A percentile compares a stretch with the other conserved stretches of the same genome.
These are phyloP conservation scores for Zosterops pallidus DNA, from an alignment of 2,113 vertebrate species.

Conservation along the genomic window DNA sequence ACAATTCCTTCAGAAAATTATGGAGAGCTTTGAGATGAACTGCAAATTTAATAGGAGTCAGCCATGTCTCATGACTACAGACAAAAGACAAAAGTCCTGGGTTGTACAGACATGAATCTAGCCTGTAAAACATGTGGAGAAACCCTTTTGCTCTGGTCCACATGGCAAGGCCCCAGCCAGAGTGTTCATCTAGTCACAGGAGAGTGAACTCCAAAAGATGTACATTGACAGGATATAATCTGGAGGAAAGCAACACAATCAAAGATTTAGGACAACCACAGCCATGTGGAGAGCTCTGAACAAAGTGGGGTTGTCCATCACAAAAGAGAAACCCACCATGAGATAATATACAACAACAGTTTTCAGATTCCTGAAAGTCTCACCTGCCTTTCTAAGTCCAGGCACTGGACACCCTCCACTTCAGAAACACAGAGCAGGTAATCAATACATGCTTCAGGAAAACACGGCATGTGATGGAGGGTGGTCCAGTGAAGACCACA, in stretches of 20 bases:
- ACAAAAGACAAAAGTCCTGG: neutral
- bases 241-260: neutral
- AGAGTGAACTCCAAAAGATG: neutral
- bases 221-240: neutral
- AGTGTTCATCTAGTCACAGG: neutral
- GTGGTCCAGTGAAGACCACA: neutral
- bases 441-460: rapidly evolving
- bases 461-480: neutral
- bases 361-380: neutral
- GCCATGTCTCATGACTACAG: neutral
- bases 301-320: neutral
- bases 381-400: neutral
- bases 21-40: neutral
- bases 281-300: neutral
- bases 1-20: neutral
- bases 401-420: neutral
- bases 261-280: neutral
- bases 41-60: neutral
- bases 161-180: neutral
- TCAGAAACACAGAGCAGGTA: neutral
- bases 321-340: neutral
- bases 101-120: neutral
- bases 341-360: neutral
- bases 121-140: neutral
- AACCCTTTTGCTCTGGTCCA: neutral